Percentiles rank a stretch among this genome's conserved stretches.
Evolutionary conservation across 2,888 invertebrate species (phyloP).

Genomic region (Cantharis lateralis): DNA sequence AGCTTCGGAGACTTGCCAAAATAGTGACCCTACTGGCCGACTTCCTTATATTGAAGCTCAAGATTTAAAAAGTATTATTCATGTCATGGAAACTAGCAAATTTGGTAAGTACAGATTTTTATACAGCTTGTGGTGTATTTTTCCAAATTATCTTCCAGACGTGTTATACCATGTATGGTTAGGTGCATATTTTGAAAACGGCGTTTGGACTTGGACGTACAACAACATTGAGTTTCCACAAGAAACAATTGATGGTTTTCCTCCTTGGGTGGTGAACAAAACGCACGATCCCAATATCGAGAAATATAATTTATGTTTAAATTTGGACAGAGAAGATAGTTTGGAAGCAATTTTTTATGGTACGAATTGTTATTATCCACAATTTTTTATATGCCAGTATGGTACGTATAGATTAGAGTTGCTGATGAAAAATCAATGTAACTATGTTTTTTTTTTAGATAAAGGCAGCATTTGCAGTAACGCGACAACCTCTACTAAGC

Average conservation of each 20-base stretch:
- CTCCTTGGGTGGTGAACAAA: conserved; percentile 4
- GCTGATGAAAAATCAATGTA: background rate
- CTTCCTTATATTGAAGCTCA: conserved; percentile 1
- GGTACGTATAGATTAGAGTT: background rate
- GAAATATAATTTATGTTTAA: background rate
- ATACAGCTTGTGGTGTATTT: background rate
- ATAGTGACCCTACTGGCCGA: background rate
- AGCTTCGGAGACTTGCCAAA: background rate
- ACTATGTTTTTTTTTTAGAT: background rate
- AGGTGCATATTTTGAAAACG: background rate
- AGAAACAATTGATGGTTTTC: background rate
- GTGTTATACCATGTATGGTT: conserved; percentile 3
- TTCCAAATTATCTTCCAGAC: background rate
- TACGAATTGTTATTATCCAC: background rate
- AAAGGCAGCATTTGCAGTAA: background rate
- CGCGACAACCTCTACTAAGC: background rate
- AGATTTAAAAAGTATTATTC: background rate
- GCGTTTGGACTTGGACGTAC: background rate
- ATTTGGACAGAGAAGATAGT: conserved; percentile 5
- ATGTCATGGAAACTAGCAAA: background rate
- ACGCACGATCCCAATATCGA: background rate
- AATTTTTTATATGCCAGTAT: conserved; percentile 4
- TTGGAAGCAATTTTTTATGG: conserved; percentile 3
- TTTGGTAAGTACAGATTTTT: background rate
- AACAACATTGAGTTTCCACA: background rate